Base-by-base conservation (phyloP, 2,113 vertebrate genomes). In the Benitochromis conjunctus region DNA sequence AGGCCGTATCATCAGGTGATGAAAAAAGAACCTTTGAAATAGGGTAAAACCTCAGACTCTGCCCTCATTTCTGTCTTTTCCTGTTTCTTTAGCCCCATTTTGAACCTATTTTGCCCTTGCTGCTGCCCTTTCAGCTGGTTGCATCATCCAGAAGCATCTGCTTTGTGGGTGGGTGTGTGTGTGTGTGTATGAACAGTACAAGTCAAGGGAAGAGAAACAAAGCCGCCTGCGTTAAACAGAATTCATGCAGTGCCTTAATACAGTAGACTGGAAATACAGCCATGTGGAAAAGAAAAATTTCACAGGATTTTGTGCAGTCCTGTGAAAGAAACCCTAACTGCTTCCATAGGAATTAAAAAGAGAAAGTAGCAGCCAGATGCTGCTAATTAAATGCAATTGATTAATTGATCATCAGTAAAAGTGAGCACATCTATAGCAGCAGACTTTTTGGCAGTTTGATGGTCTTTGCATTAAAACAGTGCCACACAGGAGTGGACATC, bases 51-150 rank as follows among this genome's bases (percentile, higher is more conserved):
- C 18, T 36, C 51, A 69, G 12, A 51, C 24, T 21, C 46, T 16
- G 18, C 16, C 16, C 51, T 66, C 16, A 4, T 54, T 31, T 36
- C n/a, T 14, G 7, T 51, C 43, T 16, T 82, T 26, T 41, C 12
- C 38, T 60, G 58, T 60, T 85, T 31, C 12, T 79, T 86, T 83
- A 34, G 24, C 76, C 79, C 13, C 13, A 81, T 24, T 88, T 80
- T 88, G 83, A 90, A 86, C 80, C 58, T 3, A 1, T 12, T 81
- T 74, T 58, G 7, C 55, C 36, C 55, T 77, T 4, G 8, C 36
- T 62, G 53, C 69, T 66, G 57, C 14, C n/a, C 76, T 92, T 94
- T 81, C 92, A 93, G 71, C 51, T 54, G 60, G n/a, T 95, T 93
- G 80, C 90, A 83, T 94, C 93, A 95, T 81, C n/a, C 62, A 43